phyloP scores from a whole-genome alignment of 2,113 vertebrate species.

The Erpornis zantholeuca region DNA sequence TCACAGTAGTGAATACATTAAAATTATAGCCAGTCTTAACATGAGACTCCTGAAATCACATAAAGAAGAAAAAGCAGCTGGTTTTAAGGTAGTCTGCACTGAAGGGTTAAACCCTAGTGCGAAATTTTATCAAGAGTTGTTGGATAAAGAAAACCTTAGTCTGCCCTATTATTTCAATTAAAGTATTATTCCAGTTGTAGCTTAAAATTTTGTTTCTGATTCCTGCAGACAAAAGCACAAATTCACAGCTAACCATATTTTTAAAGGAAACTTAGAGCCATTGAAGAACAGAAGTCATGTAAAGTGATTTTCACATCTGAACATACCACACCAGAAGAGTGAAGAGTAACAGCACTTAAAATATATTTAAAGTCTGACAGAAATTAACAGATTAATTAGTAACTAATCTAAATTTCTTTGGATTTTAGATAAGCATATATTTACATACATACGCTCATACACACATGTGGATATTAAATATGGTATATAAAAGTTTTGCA shows the following conservation, averaged over 20 bases:
- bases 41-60: not conserved
- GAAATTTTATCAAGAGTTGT: not conserved
- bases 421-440: constrained; percentile 10
- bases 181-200: fast-evolving
- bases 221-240: not conserved
- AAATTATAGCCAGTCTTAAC: not conserved
- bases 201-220: not conserved
- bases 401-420: not conserved
- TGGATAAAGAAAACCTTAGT: not conserved
- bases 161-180: not conserved
- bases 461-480: not conserved
- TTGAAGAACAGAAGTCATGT: constrained; percentile 48
- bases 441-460: not conserved
- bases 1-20: not conserved
- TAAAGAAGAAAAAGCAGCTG: not conserved
- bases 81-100: not conserved
- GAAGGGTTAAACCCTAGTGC: not conserved
- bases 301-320: constrained; percentile 39
- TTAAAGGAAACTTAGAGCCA: not conserved
- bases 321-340: constrained; percentile 44
- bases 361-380: not conserved
- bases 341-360: constrained; percentile 54
- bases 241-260: not conserved
- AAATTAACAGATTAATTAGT: not conserved
- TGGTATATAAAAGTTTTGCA: not conserved